Conservation (phyloP, 1,140 invertebrate species). For the Patella vulgata region DNA sequence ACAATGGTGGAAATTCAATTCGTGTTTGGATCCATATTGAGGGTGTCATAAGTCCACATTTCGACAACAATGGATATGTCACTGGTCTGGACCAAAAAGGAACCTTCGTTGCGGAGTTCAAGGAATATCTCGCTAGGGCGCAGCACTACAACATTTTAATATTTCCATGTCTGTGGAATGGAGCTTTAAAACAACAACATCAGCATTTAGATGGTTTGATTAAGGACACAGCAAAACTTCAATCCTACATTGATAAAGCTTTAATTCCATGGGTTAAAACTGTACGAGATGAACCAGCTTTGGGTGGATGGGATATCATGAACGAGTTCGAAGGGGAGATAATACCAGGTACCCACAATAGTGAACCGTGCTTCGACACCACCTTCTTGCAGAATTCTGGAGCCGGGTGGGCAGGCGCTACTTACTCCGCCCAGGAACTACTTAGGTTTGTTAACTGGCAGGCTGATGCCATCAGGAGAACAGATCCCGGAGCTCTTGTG, state of each 20-base stretch:
- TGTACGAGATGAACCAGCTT: constrained; percentile 58
- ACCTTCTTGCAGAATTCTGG: constrained; percentile 41
- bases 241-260: constrained; percentile 64
- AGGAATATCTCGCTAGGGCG: constrained; percentile 26
- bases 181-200: constrained; percentile 59
- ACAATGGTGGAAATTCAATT: constrained; percentile 62
- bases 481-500: constrained; percentile 61
- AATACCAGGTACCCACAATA: constrained; percentile 38
- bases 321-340: constrained; percentile 67
- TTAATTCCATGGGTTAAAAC: constrained; percentile 54
- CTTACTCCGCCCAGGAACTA: constrained; percentile 34
- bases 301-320: constrained; percentile 66
- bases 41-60: constrained; percentile 55
- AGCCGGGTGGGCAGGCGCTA: constrained; percentile 58
- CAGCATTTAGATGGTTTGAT: constrained; percentile 45
- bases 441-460: constrained; percentile 63
- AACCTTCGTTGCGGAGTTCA: constrained; percentile 36
- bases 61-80: constrained; percentile 32
- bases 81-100: constrained; percentile 22
- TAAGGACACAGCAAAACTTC: constrained; percentile 60
- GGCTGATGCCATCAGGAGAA: constrained; percentile 60
- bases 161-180: constrained; percentile 53
- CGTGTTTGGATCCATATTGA: constrained; percentile 67
- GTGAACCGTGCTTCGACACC: constrained; percentile 62
- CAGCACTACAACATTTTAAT: constrained; percentile 57